Conservation (phyloP, 2,888 invertebrate genomes). For the Digitonthophagus gazella region DNA sequence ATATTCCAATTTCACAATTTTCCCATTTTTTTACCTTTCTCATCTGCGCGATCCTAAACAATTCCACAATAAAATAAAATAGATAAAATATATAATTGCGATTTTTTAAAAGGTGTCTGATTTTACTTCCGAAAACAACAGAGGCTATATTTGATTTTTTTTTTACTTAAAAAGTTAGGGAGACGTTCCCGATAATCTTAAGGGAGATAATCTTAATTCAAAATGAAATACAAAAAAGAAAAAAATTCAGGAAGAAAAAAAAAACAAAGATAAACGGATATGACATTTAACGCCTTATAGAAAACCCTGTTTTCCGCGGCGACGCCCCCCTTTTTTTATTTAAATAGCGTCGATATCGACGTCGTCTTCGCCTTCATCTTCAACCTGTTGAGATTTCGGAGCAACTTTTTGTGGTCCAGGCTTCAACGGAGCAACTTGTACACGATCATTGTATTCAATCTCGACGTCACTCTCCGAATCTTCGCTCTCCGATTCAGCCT, state of each 20-base stretch:
- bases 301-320: constrained; percentile 9
- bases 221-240: constrained; percentile 23
- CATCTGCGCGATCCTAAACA: constrained; percentile 6
- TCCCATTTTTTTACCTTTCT: constrained; percentile 21
- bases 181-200: background rate
- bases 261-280: constrained; percentile 19
- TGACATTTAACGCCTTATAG: background rate
- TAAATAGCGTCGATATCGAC: constrained; percentile 94
- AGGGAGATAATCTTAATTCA: background rate
- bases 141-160: background rate
- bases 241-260: constrained; percentile 3
- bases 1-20: constrained; percentile 27
- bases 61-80: constrained; percentile 9
- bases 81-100: constrained; percentile 3
- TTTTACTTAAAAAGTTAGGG: background rate
- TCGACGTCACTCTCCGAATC: constrained; percentile 67
- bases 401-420: no score
- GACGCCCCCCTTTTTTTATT: constrained; percentile 53
- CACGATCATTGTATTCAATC: constrained; percentile 90
- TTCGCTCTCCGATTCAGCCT: constrained; percentile 92
- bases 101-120: background rate
- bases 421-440: constrained; percentile 71
- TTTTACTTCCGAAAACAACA: constrained; percentile 11
- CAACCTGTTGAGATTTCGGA: constrained; percentile 51
- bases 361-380: constrained; percentile 79